Conservation (phyloP, 2,888 invertebrate species). For the Thecocarcelia acutangulata region DNA sequence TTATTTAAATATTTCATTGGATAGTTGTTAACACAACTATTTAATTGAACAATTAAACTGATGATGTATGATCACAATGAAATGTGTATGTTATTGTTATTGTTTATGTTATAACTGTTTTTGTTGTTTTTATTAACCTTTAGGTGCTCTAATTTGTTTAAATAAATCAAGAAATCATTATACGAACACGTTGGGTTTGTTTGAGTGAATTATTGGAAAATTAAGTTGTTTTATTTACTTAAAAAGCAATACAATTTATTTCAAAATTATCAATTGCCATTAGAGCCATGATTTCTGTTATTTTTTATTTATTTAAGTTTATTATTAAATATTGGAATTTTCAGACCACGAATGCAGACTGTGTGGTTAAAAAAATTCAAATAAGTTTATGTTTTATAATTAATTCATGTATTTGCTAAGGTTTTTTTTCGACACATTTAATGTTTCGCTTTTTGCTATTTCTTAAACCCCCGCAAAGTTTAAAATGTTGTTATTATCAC, state of each 20-base stretch:
- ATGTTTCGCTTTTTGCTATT: not conserved
- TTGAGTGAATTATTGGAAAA: slow-evolving; percentile 18
- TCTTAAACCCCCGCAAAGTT: slow-evolving; percentile 58
- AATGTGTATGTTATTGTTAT: slow-evolving; percentile 25
- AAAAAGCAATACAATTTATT: slow-evolving; percentile 22
- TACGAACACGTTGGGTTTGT: slow-evolving; percentile 14
- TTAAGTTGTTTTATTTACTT: slow-evolving; percentile 49
- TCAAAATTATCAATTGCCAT: slow-evolving; percentile 38
- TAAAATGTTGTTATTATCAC: not conserved
- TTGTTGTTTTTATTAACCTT: slow-evolving; percentile 51
- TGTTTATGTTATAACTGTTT: slow-evolving; percentile 6
- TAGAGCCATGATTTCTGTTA: slow-evolving; percentile 25
- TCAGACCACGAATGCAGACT: not conserved
- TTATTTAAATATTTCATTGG: slow-evolving; percentile 19
- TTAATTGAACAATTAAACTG: slow-evolving; percentile 40
- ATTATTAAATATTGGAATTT: slow-evolving; percentile 30
- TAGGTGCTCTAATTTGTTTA: slow-evolving; percentile 54
- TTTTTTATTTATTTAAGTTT: slow-evolving; percentile 1
- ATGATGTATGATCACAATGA: slow-evolving; percentile 38
- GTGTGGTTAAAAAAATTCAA: slow-evolving; percentile 16
- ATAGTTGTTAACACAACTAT: slow-evolving; percentile 25
- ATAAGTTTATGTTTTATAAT: slow-evolving; percentile 21
- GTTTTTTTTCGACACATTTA: slow-evolving; percentile 35
- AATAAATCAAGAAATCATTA: slow-evolving; percentile 56
- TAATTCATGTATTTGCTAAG: slow-evolving; percentile 41